phyloP scores from a whole-genome alignment of 35 echinoderm and acorn worm genomes.

The Ophioderma brevispina region DNA sequence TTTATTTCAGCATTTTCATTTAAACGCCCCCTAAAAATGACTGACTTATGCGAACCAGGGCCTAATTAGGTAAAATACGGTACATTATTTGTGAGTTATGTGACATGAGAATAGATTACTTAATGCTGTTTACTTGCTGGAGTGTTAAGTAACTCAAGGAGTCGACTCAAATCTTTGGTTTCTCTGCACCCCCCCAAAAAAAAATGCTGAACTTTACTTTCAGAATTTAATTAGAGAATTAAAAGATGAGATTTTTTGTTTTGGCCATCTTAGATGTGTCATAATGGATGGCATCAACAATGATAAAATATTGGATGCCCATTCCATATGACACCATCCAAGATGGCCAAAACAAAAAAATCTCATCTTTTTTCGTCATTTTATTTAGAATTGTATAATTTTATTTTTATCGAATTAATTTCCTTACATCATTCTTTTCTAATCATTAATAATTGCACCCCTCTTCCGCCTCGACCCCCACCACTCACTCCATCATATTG shows the following conservation, averaged over 20 bases:
- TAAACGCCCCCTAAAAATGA: too few relatives aligned
- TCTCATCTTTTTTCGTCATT: background rate
- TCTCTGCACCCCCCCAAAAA: constrained; percentile 76
- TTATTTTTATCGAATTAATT: too few relatives aligned
- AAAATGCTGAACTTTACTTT: too few relatives aligned
- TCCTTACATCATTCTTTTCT: too few relatives aligned
- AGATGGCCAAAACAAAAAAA: background rate
- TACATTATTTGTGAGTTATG: too few relatives aligned
- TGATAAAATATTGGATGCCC: background rate
- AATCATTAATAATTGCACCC: too few relatives aligned
- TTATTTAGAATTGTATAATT: background rate
- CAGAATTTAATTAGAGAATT: background rate
- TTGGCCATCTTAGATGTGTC: background rate
- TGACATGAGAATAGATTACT: constrained; percentile 1
- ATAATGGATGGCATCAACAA: background rate
- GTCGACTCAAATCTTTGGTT: constrained; percentile 72
- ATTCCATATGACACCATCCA: background rate
- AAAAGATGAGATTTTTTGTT: background rate
- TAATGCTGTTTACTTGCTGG: constrained; percentile 93
- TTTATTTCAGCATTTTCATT: too few relatives aligned
- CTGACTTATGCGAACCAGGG: too few relatives aligned
- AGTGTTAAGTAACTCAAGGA: constrained; percentile 78
- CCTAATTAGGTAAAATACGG: too few relatives aligned
- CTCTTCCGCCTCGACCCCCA: too few relatives aligned
- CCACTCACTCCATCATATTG: too few relatives aligned